Conservation (phyloP, 2,888 invertebrate species). For the Habroteleia sp. region DNA sequence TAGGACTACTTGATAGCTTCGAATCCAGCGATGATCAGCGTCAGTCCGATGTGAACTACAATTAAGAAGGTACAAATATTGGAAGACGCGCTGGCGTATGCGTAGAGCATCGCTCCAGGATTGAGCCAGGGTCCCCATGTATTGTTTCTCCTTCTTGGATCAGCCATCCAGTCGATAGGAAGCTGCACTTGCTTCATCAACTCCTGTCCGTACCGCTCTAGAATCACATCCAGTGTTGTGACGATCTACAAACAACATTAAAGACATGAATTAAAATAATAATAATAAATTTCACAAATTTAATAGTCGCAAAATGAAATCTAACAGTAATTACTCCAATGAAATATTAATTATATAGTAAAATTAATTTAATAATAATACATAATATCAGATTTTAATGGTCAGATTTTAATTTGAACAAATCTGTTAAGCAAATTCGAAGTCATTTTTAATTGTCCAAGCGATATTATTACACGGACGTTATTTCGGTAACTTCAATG, state of each 20-base stretch:
- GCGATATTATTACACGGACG: too few species aligned
- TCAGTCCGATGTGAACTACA: constrained; percentile 69
- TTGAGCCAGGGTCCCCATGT: constrained; percentile 87
- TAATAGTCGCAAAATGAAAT: too few species aligned
- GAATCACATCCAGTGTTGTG: constrained; percentile 68
- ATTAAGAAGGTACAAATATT: constrained; percentile 68
- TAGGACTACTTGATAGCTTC: constrained; percentile 40
- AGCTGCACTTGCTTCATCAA: constrained; percentile 69
- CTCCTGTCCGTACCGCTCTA: constrained; percentile 71
- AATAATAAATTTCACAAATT: too few species aligned
- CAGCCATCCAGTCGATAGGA: constrained; percentile 82
- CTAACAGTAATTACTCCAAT: too few species aligned
- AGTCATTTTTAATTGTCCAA: too few species aligned
- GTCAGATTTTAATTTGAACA: too few species aligned
- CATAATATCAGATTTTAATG: too few species aligned
- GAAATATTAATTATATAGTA: too few species aligned
- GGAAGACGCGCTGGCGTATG: constrained; percentile 67
- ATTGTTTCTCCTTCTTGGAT: constrained; percentile 87
- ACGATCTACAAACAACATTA: constrained; percentile 73
- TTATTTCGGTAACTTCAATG: too few species aligned
- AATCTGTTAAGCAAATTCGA: too few species aligned
- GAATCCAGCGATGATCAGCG: constrained; percentile 67
- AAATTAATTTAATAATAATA: too few species aligned
- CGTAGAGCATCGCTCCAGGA: constrained; percentile 62
- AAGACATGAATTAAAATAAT: too few species aligned